Evolutionary conservation across 2,888 invertebrate species (phyloP).

Genomic region (Coleophora deauratella): DNA sequence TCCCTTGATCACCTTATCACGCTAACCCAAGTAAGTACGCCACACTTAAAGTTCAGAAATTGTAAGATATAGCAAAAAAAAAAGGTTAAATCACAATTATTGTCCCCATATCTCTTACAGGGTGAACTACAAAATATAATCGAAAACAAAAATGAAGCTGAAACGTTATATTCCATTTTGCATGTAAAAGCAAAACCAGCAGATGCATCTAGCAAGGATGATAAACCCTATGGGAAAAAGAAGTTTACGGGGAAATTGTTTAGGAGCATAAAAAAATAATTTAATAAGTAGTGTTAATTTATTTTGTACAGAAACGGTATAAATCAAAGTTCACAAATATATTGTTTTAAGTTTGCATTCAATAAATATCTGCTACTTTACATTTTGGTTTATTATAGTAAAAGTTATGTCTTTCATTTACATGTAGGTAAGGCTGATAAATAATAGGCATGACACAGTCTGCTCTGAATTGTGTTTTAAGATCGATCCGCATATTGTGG

Average conservation of each 20-base stretch:
- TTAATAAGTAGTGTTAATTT: slow-evolving; percentile 18
- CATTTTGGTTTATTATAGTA: neutral
- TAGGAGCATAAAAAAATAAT: slow-evolving; percentile 35
- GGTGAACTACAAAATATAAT: slow-evolving; percentile 81
- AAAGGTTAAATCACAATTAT: too few relatives aligned
- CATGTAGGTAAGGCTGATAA: too few relatives aligned
- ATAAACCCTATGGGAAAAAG: slow-evolving; percentile 46
- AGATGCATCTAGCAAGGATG: slow-evolving; percentile 46
- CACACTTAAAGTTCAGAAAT: too few relatives aligned
- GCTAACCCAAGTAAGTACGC: slow-evolving; percentile 65
- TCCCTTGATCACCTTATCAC: slow-evolving; percentile 78
- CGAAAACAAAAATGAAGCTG: slow-evolving; percentile 81
- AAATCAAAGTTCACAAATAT: slow-evolving; percentile 1
- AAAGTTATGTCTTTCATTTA: too few relatives aligned
- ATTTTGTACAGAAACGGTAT: slow-evolving; percentile 14
- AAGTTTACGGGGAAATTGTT: slow-evolving; percentile 45
- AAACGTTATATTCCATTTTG: slow-evolving; percentile 79
- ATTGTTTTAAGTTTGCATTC: slow-evolving; percentile 1
- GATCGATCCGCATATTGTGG: too few relatives aligned
- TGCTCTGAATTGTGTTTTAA: too few relatives aligned
- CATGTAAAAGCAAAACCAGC: slow-evolving; percentile 77
- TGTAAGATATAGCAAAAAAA: too few relatives aligned
- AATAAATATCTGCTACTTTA: slow-evolving; percentile 1
- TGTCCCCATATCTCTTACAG: too few relatives aligned
- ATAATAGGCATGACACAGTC: too few relatives aligned